Percentiles rank a stretch among this genome's conserved stretches.
These are phyloP conservation scores for Narcine bancroftii DNA, from an alignment of 2,113 vertebrate species.

Conservation along the genomic window DNA sequence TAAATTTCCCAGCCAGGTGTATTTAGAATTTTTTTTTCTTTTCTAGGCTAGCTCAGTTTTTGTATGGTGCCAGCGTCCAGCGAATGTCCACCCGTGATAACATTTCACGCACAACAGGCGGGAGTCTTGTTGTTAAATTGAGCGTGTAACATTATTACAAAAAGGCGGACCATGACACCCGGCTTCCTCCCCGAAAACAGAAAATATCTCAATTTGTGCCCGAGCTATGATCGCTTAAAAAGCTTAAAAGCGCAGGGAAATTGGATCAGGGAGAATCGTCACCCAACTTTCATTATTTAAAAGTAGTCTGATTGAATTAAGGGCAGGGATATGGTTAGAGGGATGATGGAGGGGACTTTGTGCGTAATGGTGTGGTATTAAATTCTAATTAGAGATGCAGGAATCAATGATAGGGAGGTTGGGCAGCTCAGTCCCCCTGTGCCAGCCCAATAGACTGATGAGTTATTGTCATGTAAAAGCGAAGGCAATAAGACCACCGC, in stretches of 20 bases:
- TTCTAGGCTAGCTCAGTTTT: slow-evolving; percentile 44
- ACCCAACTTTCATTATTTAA: slow-evolving; percentile 99
- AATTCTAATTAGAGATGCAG: slow-evolving; percentile 99
- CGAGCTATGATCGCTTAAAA: slow-evolving; percentile 95
- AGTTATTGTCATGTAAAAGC: slow-evolving; percentile 99
- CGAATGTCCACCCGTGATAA: slow-evolving; percentile 63
- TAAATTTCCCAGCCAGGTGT: slow-evolving; percentile 31
- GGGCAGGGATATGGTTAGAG: slow-evolving; percentile 96
- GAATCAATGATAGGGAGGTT: slow-evolving; percentile 99
- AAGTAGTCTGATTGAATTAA: slow-evolving; percentile 99
- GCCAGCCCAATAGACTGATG: slow-evolving; percentile 99
- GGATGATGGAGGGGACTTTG: slow-evolving; percentile 68
- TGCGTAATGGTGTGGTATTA: slow-evolving; percentile 99
- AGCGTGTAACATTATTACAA: slow-evolving; percentile 70
- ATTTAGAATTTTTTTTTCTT: slow-evolving; percentile 37
- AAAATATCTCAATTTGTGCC: slow-evolving; percentile 87
- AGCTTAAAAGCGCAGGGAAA: slow-evolving; percentile 97
- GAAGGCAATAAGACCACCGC: slow-evolving; percentile 99
- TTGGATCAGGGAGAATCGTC: slow-evolving; percentile 99
- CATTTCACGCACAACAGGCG: slow-evolving; percentile 68
- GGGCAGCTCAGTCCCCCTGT: slow-evolving; percentile 97
- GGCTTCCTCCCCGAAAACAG: slow-evolving; percentile 56
- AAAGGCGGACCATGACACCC: slow-evolving; percentile 63
- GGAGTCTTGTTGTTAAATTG: slow-evolving; percentile 65
- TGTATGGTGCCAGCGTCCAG: slow-evolving; percentile 58